Conservation (phyloP, 2,113 vertebrate genomes). For the Elephas maximus region DNA sequence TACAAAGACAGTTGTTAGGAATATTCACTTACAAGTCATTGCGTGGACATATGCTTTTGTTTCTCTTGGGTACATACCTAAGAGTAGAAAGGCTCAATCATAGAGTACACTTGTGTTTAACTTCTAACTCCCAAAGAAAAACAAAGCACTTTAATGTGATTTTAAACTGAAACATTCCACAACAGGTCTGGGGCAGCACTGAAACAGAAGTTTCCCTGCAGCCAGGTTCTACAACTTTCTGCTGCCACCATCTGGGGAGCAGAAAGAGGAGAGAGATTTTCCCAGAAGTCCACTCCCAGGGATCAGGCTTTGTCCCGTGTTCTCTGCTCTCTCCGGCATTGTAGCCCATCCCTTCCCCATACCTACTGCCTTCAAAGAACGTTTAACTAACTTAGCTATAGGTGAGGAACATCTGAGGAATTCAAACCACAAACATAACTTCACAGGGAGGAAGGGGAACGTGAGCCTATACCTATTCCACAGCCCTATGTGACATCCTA, state of each 20-base stretch:
- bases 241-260: constrained; percentile 43
- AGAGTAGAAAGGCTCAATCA: neutral
- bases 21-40: neutral
- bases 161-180: neutral
- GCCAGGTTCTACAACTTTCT: neutral
- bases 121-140: neutral
- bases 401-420: neutral
- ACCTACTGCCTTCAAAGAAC: neutral
- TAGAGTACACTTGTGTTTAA: neutral
- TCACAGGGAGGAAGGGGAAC: neutral
- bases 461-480: neutral
- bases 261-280: neutral
- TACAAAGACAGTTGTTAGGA: neutral
- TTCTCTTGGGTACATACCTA: neutral
- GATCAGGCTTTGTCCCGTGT: neutral
- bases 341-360: neutral
- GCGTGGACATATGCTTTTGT: neutral
- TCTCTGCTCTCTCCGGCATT: neutral
- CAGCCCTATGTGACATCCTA: neutral
- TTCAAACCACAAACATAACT: neutral
- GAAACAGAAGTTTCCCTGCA: neutral
- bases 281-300: neutral
- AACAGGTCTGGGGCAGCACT: neutral
- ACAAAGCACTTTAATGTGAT: neutral
- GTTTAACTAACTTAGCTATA: neutral